Conservation (phyloP, 1,140 invertebrate genomes). For the Teleopsis dalmanni region DNA sequence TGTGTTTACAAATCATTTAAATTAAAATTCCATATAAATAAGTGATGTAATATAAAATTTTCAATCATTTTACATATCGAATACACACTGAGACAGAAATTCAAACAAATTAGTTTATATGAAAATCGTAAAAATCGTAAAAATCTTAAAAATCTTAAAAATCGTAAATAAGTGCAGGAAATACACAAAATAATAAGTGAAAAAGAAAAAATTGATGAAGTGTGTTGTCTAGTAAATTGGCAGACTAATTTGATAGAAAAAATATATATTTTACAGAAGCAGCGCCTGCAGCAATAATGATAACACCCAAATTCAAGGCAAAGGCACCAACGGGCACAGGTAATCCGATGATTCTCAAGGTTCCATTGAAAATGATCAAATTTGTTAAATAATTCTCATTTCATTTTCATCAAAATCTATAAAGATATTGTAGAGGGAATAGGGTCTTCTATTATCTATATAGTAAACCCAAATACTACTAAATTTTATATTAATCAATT, state of each 20-base stretch:
- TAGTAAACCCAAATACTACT: too few relatives aligned
- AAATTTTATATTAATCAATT: too few relatives aligned
- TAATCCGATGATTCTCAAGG: slow-evolving; percentile 37
- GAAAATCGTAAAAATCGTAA: not conserved
- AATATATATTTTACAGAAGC: slow-evolving; percentile 24
- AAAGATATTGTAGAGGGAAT: too few relatives aligned
- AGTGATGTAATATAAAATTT: too few relatives aligned
- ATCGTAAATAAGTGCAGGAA: too few relatives aligned
- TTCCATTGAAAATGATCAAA: not conserved
- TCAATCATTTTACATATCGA: too few relatives aligned
- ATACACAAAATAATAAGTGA: not conserved
- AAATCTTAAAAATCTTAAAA: not conserved
- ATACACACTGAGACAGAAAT: not conserved
- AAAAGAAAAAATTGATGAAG: not conserved
- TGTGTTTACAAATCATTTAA: not conserved
- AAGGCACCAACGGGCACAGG: slow-evolving; percentile 61
- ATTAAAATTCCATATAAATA: not conserved
- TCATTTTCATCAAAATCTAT: not conserved
- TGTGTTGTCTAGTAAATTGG: not conserved
- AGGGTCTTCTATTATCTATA: too few relatives aligned
- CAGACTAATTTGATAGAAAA: not conserved
- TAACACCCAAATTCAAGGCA: slow-evolving; percentile 69
- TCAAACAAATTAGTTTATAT: not conserved
- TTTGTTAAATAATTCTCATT: not conserved
- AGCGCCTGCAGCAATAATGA: slow-evolving; percentile 49